phyloP scores from a whole-genome alignment of 1,140 invertebrate species.

The Meloidogyne chitwoodi region DNA sequence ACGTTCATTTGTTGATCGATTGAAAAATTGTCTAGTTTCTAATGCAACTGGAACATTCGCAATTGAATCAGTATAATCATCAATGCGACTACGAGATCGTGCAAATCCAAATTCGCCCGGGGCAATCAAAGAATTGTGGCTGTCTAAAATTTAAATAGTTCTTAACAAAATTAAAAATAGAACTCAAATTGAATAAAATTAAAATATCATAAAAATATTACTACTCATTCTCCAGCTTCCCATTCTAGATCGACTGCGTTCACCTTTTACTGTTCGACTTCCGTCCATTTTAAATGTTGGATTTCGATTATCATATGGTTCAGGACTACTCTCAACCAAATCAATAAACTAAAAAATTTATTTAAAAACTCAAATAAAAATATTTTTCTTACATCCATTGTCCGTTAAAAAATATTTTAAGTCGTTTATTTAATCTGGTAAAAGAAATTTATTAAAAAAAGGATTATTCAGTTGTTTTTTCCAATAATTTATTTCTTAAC shows the following conservation, averaged over 20 bases:
- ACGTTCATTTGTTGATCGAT: neutral
- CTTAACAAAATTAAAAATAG: neutral
- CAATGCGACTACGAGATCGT: neutral
- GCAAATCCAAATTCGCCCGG: neutral
- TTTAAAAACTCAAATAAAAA: neutral
- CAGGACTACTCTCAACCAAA: neutral
- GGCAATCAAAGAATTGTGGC: neutral
- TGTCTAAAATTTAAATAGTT: neutral
- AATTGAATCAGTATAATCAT: neutral
- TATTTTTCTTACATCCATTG: neutral
- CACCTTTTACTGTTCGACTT: neutral
- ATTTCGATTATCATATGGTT: neutral
- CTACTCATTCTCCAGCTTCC: neutral
- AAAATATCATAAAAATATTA: too few relatives aligned
- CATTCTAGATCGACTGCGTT: neutral
- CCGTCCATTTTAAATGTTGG: neutral
- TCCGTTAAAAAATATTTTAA: too few relatives aligned
- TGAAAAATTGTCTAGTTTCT: neutral
- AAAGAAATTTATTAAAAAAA: too few relatives aligned
- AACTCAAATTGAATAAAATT: too few relatives aligned
- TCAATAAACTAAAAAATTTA: neutral
- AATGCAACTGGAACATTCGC: neutral
- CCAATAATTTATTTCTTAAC: too few relatives aligned
- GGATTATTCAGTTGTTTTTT: too few relatives aligned
- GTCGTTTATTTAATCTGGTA: too few relatives aligned